Percentiles rank a stretch among this genome's conserved stretches.
Evolutionary conservation across 2,888 invertebrate species (phyloP).

Genomic region (Drosophila planitibia): DNA sequence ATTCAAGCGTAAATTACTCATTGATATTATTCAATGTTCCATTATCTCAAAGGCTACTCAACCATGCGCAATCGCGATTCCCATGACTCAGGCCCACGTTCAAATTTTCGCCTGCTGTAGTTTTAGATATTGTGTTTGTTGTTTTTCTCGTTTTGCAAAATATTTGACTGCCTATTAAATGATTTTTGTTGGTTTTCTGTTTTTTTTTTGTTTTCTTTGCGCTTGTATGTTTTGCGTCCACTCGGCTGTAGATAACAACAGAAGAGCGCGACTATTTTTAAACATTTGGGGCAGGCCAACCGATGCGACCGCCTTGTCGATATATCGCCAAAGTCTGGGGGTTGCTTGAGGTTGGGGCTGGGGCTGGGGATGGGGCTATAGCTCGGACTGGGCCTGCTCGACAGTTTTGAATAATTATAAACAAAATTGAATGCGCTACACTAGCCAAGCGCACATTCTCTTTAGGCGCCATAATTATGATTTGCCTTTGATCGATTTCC

Average conservation of each 20-base stretch:
- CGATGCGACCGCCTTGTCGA: slow-evolving; percentile 63
- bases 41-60: slow-evolving; percentile 43
- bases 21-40: slow-evolving; percentile 54
- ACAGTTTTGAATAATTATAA: slow-evolving; percentile 69
- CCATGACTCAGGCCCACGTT: slow-evolving; percentile 61
- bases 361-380: neutral
- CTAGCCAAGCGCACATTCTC: slow-evolving; percentile 47
- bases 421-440: slow-evolving; percentile 60
- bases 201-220: slow-evolving; percentile 23
- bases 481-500: slow-evolving; percentile 33
- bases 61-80: slow-evolving; percentile 37
- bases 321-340: slow-evolving; percentile 41
- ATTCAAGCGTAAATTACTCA: slow-evolving; percentile 54
- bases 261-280: slow-evolving; percentile 67
- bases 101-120: slow-evolving; percentile 1
- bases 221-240: slow-evolving; percentile 46
- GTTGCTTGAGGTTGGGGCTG: slow-evolving; percentile 2
- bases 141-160: slow-evolving; percentile 13
- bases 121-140: slow-evolving; percentile 4
- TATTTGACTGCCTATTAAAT: slow-evolving; percentile 27
- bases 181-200: slow-evolving; percentile 4
- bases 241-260: slow-evolving; percentile 66
- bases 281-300: slow-evolving; percentile 76
- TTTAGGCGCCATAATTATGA: slow-evolving; percentile 56
- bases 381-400: slow-evolving; percentile 26